A percentile compares a stretch with the other conserved stretches of the same genome.
These are phyloP conservation scores for Tursiops truncatus DNA, from an alignment of 2,113 vertebrate species.

Conservation along the genomic window DNA sequence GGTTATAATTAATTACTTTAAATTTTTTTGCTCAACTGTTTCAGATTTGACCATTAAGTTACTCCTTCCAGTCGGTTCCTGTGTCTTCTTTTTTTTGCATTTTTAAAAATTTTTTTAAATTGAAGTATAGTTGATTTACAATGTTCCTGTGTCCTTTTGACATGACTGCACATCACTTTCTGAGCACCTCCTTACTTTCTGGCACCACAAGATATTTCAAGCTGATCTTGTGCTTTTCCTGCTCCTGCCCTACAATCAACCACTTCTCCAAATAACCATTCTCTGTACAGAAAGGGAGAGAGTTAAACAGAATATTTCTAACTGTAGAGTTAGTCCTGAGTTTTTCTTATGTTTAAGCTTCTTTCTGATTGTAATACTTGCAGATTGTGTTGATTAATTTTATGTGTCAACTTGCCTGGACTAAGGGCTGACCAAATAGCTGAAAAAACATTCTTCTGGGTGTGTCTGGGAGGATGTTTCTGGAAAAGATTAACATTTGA, in stretches of 20 bases:
- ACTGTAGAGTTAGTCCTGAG: neutral
- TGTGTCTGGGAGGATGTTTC: neutral
- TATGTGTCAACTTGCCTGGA: neutral
- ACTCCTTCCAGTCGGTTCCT: neutral
- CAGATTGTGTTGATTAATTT: neutral
- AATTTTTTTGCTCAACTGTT: neutral
- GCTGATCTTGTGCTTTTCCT: neutral
- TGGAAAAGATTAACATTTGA: neutral
- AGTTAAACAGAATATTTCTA: neutral
- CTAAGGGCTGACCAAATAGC: neutral
- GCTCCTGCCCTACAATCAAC: neutral
- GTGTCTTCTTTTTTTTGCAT: neutral
- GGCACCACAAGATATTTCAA: neutral
- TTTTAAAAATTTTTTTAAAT: neutral
- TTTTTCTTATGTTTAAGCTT: slow-evolving; percentile 8
- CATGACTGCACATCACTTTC: neutral
- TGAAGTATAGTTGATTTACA: neutral
- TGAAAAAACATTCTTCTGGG: neutral
- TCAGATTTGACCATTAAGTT: neutral
- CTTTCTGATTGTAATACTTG: neutral
- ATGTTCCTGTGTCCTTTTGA: neutral
- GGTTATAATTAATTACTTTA: neutral
- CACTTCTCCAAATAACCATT: slow-evolving; percentile 27
- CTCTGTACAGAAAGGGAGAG: neutral
- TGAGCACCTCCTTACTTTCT: neutral